phyloP scores from a whole-genome alignment of 2,888 invertebrate genomes.

The Drosophila eohydei region DNA sequence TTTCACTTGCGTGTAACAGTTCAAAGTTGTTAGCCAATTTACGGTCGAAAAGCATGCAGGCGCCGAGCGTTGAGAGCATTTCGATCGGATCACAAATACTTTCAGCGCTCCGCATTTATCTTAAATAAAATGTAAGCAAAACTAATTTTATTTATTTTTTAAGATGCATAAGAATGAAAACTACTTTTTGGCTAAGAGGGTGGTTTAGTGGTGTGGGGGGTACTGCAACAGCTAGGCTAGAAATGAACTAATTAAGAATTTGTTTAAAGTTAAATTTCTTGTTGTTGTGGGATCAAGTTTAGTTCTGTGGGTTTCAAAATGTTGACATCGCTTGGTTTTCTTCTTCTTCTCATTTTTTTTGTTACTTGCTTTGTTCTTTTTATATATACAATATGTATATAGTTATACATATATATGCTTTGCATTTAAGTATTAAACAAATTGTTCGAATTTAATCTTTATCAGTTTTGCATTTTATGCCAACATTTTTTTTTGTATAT shows the following conservation, averaged over 20 bases:
- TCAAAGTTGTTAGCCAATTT: slow-evolving; percentile 10
- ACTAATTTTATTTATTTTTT: slow-evolving; percentile 55
- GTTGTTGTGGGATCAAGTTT: slow-evolving; percentile 34
- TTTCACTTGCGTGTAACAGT: not conserved
- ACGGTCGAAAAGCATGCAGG: slow-evolving; percentile 56
- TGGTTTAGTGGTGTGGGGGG: not conserved
- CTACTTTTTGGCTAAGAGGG: slow-evolving; percentile 58
- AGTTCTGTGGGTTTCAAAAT: slow-evolving; percentile 82
- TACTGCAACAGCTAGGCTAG: slow-evolving; percentile 39
- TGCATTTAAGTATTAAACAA: slow-evolving; percentile 56
- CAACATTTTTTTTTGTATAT: slow-evolving; percentile 77
- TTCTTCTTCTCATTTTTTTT: slow-evolving; percentile 35
- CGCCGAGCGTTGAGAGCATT: slow-evolving; percentile 24
- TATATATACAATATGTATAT: slow-evolving; percentile 29
- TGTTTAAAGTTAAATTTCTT: slow-evolving; percentile 22
- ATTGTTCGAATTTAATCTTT: slow-evolving; percentile 53
- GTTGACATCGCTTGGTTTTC: slow-evolving; percentile 85
- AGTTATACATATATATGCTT: slow-evolving; percentile 14
- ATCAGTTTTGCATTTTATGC: slow-evolving; percentile 82
- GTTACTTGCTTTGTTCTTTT: slow-evolving; percentile 41
- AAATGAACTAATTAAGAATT: slow-evolving; percentile 42
- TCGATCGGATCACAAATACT: slow-evolving; percentile 12
- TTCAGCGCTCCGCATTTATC: slow-evolving; percentile 32
- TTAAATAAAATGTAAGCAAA: slow-evolving; percentile 64
- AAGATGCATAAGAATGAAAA: slow-evolving; percentile 62